Conservation (phyloP, 2,797 vertebrate species). For the Tragelaphus eurycerus region DNA sequence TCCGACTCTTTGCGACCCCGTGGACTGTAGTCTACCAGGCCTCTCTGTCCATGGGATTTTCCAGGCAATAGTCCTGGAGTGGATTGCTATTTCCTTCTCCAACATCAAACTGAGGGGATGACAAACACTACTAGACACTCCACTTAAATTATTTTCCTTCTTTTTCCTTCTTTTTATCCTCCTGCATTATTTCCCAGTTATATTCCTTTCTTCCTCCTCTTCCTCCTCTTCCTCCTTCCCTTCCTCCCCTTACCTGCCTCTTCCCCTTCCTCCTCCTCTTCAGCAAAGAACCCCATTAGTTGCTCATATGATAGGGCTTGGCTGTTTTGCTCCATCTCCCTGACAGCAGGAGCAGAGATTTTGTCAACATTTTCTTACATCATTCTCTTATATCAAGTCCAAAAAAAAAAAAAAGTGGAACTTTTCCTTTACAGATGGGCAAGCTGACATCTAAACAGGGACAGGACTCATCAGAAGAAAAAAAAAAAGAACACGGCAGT, state of each 20-base stretch:
- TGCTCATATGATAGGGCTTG: neutral
- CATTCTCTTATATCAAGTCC: neutral
- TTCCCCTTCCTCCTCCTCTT: too few relatives aligned
- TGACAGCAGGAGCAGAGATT: neutral
- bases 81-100: too few relatives aligned
- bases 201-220: too few relatives aligned
- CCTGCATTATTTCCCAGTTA: neutral
- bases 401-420: neutral
- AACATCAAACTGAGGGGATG: neutral
- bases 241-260: fast-evolving
- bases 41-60: too few relatives aligned
- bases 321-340: neutral
- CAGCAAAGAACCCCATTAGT: neutral
- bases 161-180: neutral
- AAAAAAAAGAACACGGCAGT: fast-evolving
- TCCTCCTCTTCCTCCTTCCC: fast-evolving
- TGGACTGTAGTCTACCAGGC: too few relatives aligned
- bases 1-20: too few relatives aligned
- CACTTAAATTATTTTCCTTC: neutral
- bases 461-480: too few relatives aligned
- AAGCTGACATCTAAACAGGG: neutral
- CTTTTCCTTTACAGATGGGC: neutral
- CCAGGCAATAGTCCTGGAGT: too few relatives aligned
- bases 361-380: neutral
- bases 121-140: neutral